These are phyloP conservation scores for Caenorhabditis sinica DNA, from an alignment of 2,888 invertebrate genomes.

Conservation along the genomic window DNA sequence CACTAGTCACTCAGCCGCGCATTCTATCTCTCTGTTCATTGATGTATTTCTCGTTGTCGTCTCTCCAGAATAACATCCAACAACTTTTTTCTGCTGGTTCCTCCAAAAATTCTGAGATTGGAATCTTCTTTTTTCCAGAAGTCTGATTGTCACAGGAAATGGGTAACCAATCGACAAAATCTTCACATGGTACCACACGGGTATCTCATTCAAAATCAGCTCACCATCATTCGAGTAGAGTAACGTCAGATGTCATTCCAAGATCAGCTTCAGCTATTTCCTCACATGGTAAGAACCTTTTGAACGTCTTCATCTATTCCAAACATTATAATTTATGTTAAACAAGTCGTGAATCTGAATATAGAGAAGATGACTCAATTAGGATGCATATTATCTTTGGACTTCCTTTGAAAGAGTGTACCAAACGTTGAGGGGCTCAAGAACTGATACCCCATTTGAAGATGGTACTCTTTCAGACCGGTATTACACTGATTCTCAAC, in stretches of 20 bases:
- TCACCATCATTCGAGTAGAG: constrained; percentile 49
- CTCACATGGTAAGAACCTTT: constrained; percentile 38
- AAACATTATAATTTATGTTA: constrained; percentile 16
- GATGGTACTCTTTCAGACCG: constrained; percentile 19
- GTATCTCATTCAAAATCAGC: constrained; percentile 60
- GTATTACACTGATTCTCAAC: constrained; percentile 22
- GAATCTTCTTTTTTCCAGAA: not conserved
- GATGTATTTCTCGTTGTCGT: constrained; percentile 27
- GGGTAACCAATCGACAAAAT: constrained; percentile 66
- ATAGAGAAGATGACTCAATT: constrained; percentile 10
- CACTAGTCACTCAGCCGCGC: constrained; percentile 47
- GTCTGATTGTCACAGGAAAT: constrained; percentile 19
- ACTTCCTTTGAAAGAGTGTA: not conserved
- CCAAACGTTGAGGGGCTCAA: not conserved
- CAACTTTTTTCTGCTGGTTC: constrained; percentile 7
- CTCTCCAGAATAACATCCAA: constrained; percentile 32
- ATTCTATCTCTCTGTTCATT: constrained; percentile 42
- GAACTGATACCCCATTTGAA: not conserved
- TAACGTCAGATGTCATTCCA: constrained; percentile 63
- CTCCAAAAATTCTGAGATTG: constrained; percentile 11
- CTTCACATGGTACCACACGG: constrained; percentile 50
- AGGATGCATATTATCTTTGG: not conserved
- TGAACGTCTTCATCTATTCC: constrained; percentile 18
- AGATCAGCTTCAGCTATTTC: constrained; percentile 68
- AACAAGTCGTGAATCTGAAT: not conserved